Evolutionary conservation across 2,113 vertebrate genomes (phyloP), one percentile per base, ranked within the genome.

Genomic region (Xiphophorus couchianus): DNA sequence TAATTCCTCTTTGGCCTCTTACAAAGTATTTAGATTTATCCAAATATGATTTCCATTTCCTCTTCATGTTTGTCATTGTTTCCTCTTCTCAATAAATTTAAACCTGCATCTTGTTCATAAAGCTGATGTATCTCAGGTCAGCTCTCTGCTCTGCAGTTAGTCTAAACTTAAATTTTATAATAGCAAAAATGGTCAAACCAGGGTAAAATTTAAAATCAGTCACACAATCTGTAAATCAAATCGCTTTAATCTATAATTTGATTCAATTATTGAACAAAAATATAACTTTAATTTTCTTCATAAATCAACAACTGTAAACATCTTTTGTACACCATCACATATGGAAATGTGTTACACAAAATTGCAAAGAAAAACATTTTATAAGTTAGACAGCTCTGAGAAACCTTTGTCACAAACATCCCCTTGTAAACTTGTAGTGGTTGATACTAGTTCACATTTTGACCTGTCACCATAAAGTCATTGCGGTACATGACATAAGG

Each of bases 161-260:
- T 48, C 17, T 48, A 5, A 48, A 42, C 14, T 42, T 42, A 42
- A 4, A 42, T 4, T 42, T 42, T 42, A 42, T 4, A 42, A 42
- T 1, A 5, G 35, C 10, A 69, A 35, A 48, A 31, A 27, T 54
- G 29, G 2, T 63, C 13, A 29, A 37, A 30, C 14, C 28, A 17
- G 28, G 62, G 17, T 30, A 62, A 67, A 30, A 3, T 9, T 42
- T 3, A 67, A 31, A 68, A 66, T 58, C 4, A 61, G 8, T 29
- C 25, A 66, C 19, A 54, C 22, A 30, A 39, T 62, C 77, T 37
- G 66, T 17, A 42, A 66, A 66, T 25, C 37, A 39, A 10, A 76
- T 29, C 67, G 10, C 35, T 91, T 88, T 86, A 90, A 77, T 89
- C 74, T 79, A 62, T 72, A 71, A 70, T 72, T 76, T 2, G 4